Evolutionary conservation across 2,888 invertebrate species (phyloP), one percentile per base, ranked within the genome.

Genomic region (Monoplex corrugatus): DNA sequence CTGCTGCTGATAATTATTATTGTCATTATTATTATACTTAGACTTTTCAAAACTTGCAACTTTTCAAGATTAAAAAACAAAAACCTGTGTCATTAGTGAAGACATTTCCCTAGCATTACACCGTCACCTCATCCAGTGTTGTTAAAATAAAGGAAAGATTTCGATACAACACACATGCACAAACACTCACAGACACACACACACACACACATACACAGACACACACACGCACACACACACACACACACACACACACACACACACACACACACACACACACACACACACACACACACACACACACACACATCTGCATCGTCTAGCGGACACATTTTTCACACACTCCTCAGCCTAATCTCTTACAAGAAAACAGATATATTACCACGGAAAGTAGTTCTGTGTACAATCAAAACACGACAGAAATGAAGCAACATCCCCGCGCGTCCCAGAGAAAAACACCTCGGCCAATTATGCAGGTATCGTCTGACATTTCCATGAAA

Each of bases 191-290:
- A 75, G 50, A 50, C 50, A 50, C 50, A 50, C 16, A 50, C 10
- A 50, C 10, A 50, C 50, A 50, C 10, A 13, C 50, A 50, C 10
- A 50, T 16, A 50, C 10, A 75, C 35, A 82, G 40, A 82, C 82
- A 82, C 82, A 1, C 1, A 50, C 50, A 50, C 83, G 1, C 83
- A 83, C 83, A 1, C 83, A 83, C 83, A 44, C 83, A 44, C 83
- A 44, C 83, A 83, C 83, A 44, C 50, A 83, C 44, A 83, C 83
- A 19, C 83, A 83, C 83, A 83, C 83, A 83, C 45, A 44, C 40
- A 38, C 44, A 83, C 83, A 44, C 45, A 83, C 83, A 83, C 45
- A 83, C 83, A 19, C 83, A 83, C 44, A 83, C 83, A 83, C 83
- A 83, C 13, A 40, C 78, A 78, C 23, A 63, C 63, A 63, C 63